These are phyloP conservation scores for Lutraria lutraria DNA, from an alignment of 2,888 invertebrate species.

Conservation along the genomic window DNA sequence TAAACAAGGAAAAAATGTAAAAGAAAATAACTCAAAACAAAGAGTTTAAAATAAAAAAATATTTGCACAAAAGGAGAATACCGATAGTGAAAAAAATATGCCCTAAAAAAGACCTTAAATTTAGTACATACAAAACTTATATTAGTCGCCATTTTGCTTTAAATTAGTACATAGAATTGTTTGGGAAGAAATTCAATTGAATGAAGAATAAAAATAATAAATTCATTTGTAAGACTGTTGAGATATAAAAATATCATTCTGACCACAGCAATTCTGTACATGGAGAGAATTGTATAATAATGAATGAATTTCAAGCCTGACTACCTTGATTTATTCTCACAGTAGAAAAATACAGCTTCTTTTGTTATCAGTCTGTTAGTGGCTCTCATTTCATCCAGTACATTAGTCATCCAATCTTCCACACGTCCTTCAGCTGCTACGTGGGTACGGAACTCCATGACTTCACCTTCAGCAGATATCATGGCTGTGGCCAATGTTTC, in stretches of 20 bases:
- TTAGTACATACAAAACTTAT: not conserved
- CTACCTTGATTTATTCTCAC: conserved; percentile 89
- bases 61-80: too few species aligned
- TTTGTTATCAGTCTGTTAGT: conserved; percentile 95
- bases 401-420: conserved; percentile 96
- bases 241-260: not conserved
- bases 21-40: too few species aligned
- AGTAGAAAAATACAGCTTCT: conserved; percentile 95
- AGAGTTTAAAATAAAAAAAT: too few species aligned
- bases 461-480: conserved; percentile 95
- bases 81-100: too few species aligned
- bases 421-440: conserved; percentile 93
- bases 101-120: not conserved
- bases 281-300: not conserved
- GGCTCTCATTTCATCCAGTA: conserved; percentile 93
- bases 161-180: too few species aligned
- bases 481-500: conserved; percentile 92
- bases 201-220: too few species aligned
- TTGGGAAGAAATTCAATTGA: too few species aligned
- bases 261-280: not conserved
- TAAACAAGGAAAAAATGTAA: too few species aligned
- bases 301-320: conserved; percentile 1
- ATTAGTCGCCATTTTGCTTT: too few species aligned
- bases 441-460: conserved; percentile 92
- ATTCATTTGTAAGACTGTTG: too few species aligned